These are phyloP conservation scores for Sebastes baramenuke DNA, from an alignment of 2,797 vertebrate species.

Conservation along the genomic window DNA sequence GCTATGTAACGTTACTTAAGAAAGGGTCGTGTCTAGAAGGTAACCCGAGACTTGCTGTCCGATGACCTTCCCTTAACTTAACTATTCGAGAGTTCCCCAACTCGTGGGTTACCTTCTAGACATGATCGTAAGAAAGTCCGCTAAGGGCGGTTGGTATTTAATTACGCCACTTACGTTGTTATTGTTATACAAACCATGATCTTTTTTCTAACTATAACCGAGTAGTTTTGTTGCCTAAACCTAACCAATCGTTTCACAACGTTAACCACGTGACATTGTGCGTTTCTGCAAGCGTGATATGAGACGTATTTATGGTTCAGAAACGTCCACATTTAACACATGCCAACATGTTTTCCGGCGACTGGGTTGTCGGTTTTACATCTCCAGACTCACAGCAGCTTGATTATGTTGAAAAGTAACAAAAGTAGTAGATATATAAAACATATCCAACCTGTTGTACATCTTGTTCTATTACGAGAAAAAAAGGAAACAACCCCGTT, in stretches of 20 bases:
- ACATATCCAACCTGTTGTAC: neutral
- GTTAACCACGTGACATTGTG: neutral
- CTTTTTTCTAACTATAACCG: no score
- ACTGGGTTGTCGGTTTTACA: neutral
- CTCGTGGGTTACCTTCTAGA: no score
- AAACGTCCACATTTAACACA: neutral
- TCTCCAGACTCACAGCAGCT: neutral
- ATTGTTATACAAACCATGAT: no score
- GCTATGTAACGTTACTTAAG: no score
- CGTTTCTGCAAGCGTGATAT: accelerated
- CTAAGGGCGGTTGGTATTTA: no score
- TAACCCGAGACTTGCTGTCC: no score
- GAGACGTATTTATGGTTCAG: accelerated
- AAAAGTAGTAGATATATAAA: neutral
- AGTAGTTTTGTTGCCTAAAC: neutral
- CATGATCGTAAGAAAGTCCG: no score
- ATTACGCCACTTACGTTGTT: no score
- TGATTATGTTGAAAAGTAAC: neutral
- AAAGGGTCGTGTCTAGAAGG: no score
- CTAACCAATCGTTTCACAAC: neutral
- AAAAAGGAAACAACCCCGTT: neutral
- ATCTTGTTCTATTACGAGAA: neutral
- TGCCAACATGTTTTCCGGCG: neutral
- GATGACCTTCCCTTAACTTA: no score
- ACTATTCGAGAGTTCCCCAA: no score